A percentile compares a stretch with the other conserved stretches of the same genome.
phyloP scores from a whole-genome alignment of 1,140 invertebrate species.

The Diorhabda carinulata region DNA sequence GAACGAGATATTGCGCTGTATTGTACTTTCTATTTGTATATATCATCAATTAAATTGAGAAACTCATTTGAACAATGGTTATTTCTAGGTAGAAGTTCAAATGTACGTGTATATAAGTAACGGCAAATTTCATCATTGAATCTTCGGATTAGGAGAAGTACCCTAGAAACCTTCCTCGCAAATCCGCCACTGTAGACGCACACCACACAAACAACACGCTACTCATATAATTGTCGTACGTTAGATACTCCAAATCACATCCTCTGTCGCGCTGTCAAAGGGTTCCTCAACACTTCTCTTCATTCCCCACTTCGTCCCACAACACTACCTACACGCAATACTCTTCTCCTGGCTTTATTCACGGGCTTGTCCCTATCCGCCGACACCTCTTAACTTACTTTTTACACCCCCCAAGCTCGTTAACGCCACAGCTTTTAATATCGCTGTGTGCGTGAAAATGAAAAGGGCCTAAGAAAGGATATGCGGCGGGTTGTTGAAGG shows the following conservation, averaged over 20 bases:
- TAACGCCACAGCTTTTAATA: slow-evolving; percentile 21
- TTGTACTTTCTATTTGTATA: too few relatives aligned
- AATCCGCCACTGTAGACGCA: slow-evolving; percentile 19
- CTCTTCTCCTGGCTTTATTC: slow-evolving; percentile 6
- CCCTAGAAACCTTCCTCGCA: too few relatives aligned
- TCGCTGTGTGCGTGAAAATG: slow-evolving; percentile 16
- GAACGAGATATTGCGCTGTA: too few relatives aligned
- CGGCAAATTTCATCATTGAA: too few relatives aligned
- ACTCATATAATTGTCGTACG: slow-evolving; percentile 33
- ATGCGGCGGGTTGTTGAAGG: background rate
- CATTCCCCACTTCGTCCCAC: slow-evolving; percentile 9
- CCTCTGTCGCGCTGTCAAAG: slow-evolving; percentile 22
- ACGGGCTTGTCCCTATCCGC: slow-evolving; percentile 10
- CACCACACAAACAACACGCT: slow-evolving; percentile 13
- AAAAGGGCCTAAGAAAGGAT: slow-evolving; percentile 8
- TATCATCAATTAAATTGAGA: too few relatives aligned
- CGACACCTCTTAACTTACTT: slow-evolving; percentile 23
- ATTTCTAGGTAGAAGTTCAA: too few relatives aligned
- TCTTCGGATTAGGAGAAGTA: too few relatives aligned
- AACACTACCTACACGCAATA: slow-evolving; percentile 9
- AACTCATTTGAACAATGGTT: too few relatives aligned
- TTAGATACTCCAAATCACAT: slow-evolving; percentile 35
- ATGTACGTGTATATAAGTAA: too few relatives aligned
- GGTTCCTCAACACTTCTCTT: slow-evolving; percentile 19
- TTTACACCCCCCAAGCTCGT: slow-evolving; percentile 21